phyloP scores from a whole-genome alignment of 2,888 invertebrate species.

The Dione vanillae region DNA sequence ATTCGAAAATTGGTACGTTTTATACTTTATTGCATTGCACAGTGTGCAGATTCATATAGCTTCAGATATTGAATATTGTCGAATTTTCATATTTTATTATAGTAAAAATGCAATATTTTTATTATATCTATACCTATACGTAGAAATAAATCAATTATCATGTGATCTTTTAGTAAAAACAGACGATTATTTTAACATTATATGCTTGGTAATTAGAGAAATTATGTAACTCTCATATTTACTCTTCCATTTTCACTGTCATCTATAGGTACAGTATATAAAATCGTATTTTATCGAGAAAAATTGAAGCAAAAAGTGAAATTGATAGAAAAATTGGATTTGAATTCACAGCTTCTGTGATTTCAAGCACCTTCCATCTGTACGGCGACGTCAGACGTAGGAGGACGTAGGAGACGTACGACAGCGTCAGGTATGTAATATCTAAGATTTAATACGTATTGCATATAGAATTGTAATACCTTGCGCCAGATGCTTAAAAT shows the following conservation, averaged over 20 bases:
- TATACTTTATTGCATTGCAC: conserved; percentile 28
- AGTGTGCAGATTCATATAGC: conserved; percentile 26
- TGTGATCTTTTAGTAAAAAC: too few species aligned
- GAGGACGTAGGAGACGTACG: too few species aligned
- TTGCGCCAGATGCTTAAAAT: conserved; percentile 37
- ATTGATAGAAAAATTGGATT: neutral
- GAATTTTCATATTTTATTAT: conserved; percentile 13
- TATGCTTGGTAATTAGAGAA: too few species aligned
- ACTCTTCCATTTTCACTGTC: neutral
- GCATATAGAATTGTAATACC: conserved; percentile 30
- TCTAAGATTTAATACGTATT: conserved; percentile 29
- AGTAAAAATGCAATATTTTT: neutral
- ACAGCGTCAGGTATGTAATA: conserved; percentile 11
- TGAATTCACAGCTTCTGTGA: neutral
- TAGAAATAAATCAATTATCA: too few species aligned
- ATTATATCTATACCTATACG: neutral
- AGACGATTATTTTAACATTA: too few species aligned
- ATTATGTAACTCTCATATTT: too few species aligned
- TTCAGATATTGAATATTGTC: conserved; percentile 13
- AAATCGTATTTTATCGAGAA: too few species aligned
- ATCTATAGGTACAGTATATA: neutral
- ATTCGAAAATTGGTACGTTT: conserved; percentile 34
- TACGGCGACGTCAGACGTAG: neutral
- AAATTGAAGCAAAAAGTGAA: too few species aligned
- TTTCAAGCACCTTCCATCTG: neutral